Base-by-base conservation (phyloP, 2,797 vertebrate genomes). In the Sebastes taczanowskii region DNA sequence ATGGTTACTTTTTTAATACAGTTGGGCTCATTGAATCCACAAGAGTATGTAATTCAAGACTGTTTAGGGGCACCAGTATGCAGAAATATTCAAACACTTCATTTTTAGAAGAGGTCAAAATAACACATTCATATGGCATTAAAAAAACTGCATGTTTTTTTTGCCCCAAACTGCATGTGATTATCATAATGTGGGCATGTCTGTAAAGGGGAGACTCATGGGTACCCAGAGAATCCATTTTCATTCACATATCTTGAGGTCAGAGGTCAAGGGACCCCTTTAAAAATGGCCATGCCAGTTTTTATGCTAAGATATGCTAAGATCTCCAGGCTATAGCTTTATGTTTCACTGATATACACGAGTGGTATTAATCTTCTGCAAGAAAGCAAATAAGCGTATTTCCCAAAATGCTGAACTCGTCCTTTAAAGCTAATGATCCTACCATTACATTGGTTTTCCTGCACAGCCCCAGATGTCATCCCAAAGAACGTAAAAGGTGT, bases 391-490 rank as follows among this genome's bases (percentile, higher is more conserved):
- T 16, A 14, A 42, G 4, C 0, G 6, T 22, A 29, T 64, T 38
- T 64, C 53, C 11, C 5, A 9, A 52, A 82, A 65, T 52, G 9
- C 11, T 4, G 34, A 70, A 38, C 29, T 59, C 1, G 49, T 27
- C 16, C 5, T 67, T 58, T 35, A 30, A 59, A 64, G n/a, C 23
- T 6, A 35, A 27, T 82, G 35, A 62, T 67, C 10, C 55, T 38
- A 66, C 1, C 5, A 11, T 20, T 77, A 1, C 6, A 2, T 55
- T 77, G 32, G 14, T 81, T 79, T 85, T 86, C 35, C 90, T 78
- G 30, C 92, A 86, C 92, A 99, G 99, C 98, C 60, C 99, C 99
- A 16, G 98, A 99, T 93, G 92, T 96, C 64, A 97, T 99, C 59
- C 99, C 99, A 1, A 92, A 94, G 0, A 97, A 98, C 14, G 83